Evolutionary conservation across 2,797 vertebrate genomes (phyloP).

Genomic region (Cercopithecus mitis): DNA sequence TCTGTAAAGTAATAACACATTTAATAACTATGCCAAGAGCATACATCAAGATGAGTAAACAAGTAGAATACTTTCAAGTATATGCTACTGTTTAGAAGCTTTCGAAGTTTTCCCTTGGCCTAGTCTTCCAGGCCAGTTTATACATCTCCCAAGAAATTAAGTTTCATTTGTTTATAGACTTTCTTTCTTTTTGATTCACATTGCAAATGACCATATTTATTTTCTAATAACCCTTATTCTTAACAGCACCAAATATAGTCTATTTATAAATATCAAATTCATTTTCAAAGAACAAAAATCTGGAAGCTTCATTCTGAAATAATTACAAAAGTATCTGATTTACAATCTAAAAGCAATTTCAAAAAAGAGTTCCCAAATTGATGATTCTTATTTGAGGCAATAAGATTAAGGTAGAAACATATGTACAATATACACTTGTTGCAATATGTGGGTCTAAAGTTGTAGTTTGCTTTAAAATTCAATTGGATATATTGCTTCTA

Average conservation of each 20-base stretch:
- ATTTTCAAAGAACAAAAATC: constrained; percentile 42
- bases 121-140: background rate
- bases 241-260: constrained; percentile 35
- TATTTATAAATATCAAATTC: constrained; percentile 6
- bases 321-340: constrained; percentile 10
- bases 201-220: constrained; percentile 20
- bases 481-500: background rate
- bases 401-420: background rate
- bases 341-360: background rate
- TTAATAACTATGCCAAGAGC: background rate
- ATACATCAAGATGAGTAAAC: background rate
- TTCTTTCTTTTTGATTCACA: background rate
- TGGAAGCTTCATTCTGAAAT: constrained; percentile 45
- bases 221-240: constrained; percentile 23
- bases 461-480: background rate
- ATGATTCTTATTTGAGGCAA: constrained; percentile 28
- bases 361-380: background rate
- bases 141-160: constrained; percentile 16
- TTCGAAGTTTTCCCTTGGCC: background rate
- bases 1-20: background rate
- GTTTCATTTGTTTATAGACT: constrained; percentile 36
- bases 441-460: background rate
- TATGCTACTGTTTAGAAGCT: background rate
- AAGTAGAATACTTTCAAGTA: background rate
- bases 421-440: background rate